These are phyloP conservation scores for Epinephelus lanceolatus DNA, from an alignment of 2,113 vertebrate species.

Conservation along the genomic window DNA sequence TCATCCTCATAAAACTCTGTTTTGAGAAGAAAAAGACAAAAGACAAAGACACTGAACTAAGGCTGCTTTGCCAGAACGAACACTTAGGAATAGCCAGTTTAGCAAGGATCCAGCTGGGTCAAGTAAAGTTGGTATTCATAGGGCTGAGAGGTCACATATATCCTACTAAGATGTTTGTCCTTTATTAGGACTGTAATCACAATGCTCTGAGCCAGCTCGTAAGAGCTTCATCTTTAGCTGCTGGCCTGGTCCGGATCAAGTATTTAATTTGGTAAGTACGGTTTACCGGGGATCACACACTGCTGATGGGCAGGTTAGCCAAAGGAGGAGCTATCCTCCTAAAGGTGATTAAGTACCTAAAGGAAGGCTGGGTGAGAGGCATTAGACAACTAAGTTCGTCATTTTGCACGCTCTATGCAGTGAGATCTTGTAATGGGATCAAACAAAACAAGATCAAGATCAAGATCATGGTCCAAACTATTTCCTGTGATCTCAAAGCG, in stretches of 20 bases:
- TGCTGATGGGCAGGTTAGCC: conserved; percentile 83
- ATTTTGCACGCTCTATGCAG: conserved; percentile 86
- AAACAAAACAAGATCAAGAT: conserved; percentile 75
- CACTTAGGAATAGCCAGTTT: conserved; percentile 62
- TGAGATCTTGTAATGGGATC: conserved; percentile 80
- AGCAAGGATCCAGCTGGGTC: conserved; percentile 70
- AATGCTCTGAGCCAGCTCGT: conserved; percentile 83
- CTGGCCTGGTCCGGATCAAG: conserved; percentile 86
- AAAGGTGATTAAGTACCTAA: conserved; percentile 91
- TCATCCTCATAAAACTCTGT: not conserved
- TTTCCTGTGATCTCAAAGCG: not conserved
- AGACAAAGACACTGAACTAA: not conserved
- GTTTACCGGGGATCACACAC: conserved; percentile 82
- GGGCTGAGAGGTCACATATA: conserved; percentile 80
- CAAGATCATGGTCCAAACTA: not conserved
- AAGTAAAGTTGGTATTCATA: conserved; percentile 71
- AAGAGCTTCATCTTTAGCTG: conserved; percentile 81
- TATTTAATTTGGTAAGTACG: conserved; percentile 88
- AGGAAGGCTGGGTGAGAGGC: conserved; percentile 89
- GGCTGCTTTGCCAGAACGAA: not conserved
- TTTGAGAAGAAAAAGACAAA: not conserved
- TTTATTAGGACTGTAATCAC: conserved; percentile 86
- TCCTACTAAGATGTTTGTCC: conserved; percentile 84
- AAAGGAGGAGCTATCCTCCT: conserved; percentile 85
- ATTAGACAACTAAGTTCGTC: conserved; percentile 86